Percentiles rank a stretch among this genome's conserved stretches.
Evolutionary conservation across 2,888 invertebrate species (phyloP).

Genomic region (Cephus sareptanus): DNA sequence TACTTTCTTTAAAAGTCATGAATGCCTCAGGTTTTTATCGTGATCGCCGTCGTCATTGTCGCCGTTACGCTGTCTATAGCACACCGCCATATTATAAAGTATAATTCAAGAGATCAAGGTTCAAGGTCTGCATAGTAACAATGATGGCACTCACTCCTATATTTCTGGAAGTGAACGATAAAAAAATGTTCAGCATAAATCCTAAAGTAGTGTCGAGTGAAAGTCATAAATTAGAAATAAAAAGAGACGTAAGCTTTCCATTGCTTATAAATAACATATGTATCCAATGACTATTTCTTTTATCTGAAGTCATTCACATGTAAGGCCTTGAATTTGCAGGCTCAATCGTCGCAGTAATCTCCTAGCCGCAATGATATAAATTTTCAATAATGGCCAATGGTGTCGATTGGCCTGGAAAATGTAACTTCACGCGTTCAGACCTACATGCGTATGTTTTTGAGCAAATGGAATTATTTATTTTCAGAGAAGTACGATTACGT

Average conservation of each 20-base stretch:
- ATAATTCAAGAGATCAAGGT: slow-evolving; percentile 34
- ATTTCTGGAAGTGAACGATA: not conserved
- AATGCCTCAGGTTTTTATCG: not conserved
- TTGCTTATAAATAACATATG: not conserved
- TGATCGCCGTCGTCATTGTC: not conserved
- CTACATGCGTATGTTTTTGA: not conserved
- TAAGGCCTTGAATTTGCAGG: not conserved
- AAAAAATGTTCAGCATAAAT: not conserved
- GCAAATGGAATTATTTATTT: slow-evolving; percentile 48
- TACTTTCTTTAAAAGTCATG: not conserved
- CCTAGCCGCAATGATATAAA: not conserved
- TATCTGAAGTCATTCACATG: not conserved
- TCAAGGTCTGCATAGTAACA: slow-evolving; percentile 26
- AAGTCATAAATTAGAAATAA: not conserved
- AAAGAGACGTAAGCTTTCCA: not conserved
- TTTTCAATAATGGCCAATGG: not conserved
- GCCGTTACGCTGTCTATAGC: not conserved
- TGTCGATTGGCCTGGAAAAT: not conserved
- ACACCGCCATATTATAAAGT: slow-evolving; percentile 12
- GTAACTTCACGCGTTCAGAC: not conserved
- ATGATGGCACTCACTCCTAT: not conserved
- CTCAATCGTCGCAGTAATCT: not conserved
- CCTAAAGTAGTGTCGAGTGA: not conserved
- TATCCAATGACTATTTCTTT: not conserved
- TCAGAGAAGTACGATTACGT: slow-evolving; percentile 94